Evolutionary conservation across 2,113 vertebrate species (phyloP), one percentile per base, ranked within the genome.

Genomic region (Penelope pileata): DNA sequence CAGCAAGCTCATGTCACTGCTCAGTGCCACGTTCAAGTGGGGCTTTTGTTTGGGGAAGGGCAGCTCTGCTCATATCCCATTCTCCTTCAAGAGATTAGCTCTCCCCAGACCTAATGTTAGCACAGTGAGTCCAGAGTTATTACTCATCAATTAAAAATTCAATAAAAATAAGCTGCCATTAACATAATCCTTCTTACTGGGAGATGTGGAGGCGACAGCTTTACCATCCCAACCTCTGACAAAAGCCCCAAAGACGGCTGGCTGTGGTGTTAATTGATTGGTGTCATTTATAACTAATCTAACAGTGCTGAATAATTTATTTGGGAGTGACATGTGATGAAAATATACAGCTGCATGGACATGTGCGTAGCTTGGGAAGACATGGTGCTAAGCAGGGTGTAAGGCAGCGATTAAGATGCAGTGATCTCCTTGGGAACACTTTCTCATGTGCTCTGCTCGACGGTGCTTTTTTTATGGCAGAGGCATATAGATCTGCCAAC

Each of bases 241-340:
- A 90, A 94, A 91, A 79, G 72, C 90, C 88, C 91, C 58, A 72
- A 94, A 97, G 79, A 91, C 70, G 94, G 88, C 45, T 0, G 3
- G 38, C 87, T 92, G 87, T 76, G 82, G 90, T 94, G 64, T 93
- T 97, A 96, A 97, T 93, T 98, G 97, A 98, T 91, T 97, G 93
- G 78, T 95, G 81, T 93, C 82, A 94, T 97, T 97, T 97, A 90
- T 91, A 97, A 97, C 95, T 96, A 94, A 97, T 96, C 96, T 95
- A 96, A 96, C 83, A 90, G 88, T 84, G 62, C 76, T 97, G 94
- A 98, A 97, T 97, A 96, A 97, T 97, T 97, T 97, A 98, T 98
- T 97, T 97, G 83, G 36, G 95, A 93, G 83, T 91, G 92, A 84
- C 79, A 93, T 73, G 78, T 88, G 76, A 94, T 95, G 84, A 96